Percentiles rank a stretch among this genome's conserved stretches.
Evolutionary conservation across 2,113 vertebrate genomes (phyloP).

Genomic region (Deroptyus accipitrinus): DNA sequence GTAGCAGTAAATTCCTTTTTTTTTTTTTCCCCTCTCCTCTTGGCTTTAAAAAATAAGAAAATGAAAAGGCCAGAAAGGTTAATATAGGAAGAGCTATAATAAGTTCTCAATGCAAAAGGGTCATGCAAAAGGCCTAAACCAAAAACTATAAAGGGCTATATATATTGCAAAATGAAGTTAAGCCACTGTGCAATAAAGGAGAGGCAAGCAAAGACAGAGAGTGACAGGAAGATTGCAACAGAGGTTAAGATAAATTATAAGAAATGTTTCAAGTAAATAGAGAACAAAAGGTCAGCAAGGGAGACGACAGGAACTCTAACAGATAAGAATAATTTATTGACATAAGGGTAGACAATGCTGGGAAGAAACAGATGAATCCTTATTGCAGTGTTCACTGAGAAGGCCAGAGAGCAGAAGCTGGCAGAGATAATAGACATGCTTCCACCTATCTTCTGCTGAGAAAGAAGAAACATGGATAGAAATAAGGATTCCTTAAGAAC

Average conservation of each 20-base stretch:
- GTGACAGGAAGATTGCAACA: constrained; percentile 24
- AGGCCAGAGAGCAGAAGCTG: neutral
- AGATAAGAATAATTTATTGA: constrained; percentile 61
- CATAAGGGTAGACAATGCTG: constrained; percentile 9
- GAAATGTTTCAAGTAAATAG: constrained; percentile 61
- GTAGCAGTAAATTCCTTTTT: neutral
- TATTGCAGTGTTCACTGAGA: neutral
- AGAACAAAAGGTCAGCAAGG: constrained; percentile 55
- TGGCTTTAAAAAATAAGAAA: neutral
- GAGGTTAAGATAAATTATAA: constrained; percentile 58
- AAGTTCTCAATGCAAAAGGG: neutral
- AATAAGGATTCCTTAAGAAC: neutral
- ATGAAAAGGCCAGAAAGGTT: neutral
- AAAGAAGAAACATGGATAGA: neutral
- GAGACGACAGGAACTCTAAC: neutral
- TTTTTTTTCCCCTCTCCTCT: neutral
- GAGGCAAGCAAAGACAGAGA: constrained; percentile 17
- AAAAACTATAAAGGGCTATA: constrained; percentile 16
- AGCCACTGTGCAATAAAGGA: constrained; percentile 49
- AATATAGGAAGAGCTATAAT: neutral
- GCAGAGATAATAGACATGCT: constrained; percentile 2
- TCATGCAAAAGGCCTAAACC: constrained; percentile 17
- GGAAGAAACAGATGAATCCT: constrained; percentile 16
- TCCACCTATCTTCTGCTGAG: neutral
- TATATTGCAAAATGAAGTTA: constrained; percentile 39